These are phyloP conservation scores for Linepithema humile DNA, from an alignment of 1,140 invertebrate species.

Conservation along the genomic window DNA sequence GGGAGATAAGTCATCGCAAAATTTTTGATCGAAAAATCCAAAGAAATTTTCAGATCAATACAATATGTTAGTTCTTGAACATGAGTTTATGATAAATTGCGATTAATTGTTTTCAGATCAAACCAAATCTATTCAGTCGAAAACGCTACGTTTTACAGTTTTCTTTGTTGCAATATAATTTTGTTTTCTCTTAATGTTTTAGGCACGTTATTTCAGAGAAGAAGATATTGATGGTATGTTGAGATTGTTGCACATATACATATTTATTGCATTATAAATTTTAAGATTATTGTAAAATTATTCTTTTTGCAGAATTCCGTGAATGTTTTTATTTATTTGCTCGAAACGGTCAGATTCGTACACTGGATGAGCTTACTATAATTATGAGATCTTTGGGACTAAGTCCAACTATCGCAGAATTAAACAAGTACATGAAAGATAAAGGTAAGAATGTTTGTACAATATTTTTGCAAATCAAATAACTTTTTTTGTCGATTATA, in stretches of 20 bases:
- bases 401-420: slow-evolving; percentile 96
- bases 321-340: slow-evolving; percentile 98
- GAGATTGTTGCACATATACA: neutral
- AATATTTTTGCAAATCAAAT: neutral
- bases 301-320: slow-evolving; percentile 91
- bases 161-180: neutral
- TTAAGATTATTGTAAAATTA: neutral
- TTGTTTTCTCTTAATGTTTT: neutral
- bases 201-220: slow-evolving; percentile 93
- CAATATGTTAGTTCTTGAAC: too few species aligned
- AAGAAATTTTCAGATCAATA: too few species aligned
- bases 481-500: slow-evolving; percentile 73
- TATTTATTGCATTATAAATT: neutral
- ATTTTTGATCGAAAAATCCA: too few species aligned
- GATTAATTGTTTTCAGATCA: too few species aligned
- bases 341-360: slow-evolving; percentile 93
- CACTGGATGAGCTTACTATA: slow-evolving; percentile 94
- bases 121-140: too few species aligned
- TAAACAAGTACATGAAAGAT: slow-evolving; percentile 93
- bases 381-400: slow-evolving; percentile 97
- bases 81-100: too few species aligned
- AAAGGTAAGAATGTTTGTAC: slow-evolving; percentile 86
- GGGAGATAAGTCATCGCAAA: too few species aligned
- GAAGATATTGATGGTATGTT: slow-evolving; percentile 92
- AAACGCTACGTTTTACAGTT: too few species aligned